Base-by-base conservation (phyloP, 2,888 invertebrate genomes). In the Nasonovia ribisnigri region DNA sequence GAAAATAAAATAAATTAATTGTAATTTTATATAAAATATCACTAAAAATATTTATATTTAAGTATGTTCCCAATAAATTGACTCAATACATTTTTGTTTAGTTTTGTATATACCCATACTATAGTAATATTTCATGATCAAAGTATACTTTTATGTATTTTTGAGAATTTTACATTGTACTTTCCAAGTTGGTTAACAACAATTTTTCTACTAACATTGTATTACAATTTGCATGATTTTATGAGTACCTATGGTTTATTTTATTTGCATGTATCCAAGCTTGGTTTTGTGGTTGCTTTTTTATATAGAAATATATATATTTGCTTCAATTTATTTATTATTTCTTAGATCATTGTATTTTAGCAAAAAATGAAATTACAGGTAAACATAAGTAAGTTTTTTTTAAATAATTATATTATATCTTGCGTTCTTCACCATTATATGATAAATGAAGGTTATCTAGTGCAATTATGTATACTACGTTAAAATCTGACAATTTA, bases 391-490 rank as follows among this genome's bases (percentile, higher is more conserved):
- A 93, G 90, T 93, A 93, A 93, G 93, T 93, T 90, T 84, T 86
- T 90, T 92, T 90, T 48, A 42, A 60, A 90, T 93, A 90, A 90
- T 90, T 89, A 93, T 84, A 84, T 57, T 60, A 60, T 93, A 93
- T 93, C 90, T 93, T 93, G 84, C 42, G 86, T 29, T 90, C 43
- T 93, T 88, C 77, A 93, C 24, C 29, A 90, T 77, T 77, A 36
- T 90, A 93, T 93, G 93, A 93, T 93, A 93, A 93, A 86, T 93
- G 86, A 90, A 93, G 93, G 93, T 93, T 93, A 93, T 93, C 93
- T 93, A 90, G 93, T 86, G 86, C 86, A 90, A 90, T 93, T 93
- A n/a, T 84, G 48, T 93, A 48, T 67, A 67, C 86, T 42, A 90
- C 29, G 67, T 90, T 60, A 87, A 93, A 93, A 93, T 93, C 93